These are phyloP conservation scores for Ectemnius lituratus DNA, from an alignment of 2,888 invertebrate genomes.

Conservation along the genomic window DNA sequence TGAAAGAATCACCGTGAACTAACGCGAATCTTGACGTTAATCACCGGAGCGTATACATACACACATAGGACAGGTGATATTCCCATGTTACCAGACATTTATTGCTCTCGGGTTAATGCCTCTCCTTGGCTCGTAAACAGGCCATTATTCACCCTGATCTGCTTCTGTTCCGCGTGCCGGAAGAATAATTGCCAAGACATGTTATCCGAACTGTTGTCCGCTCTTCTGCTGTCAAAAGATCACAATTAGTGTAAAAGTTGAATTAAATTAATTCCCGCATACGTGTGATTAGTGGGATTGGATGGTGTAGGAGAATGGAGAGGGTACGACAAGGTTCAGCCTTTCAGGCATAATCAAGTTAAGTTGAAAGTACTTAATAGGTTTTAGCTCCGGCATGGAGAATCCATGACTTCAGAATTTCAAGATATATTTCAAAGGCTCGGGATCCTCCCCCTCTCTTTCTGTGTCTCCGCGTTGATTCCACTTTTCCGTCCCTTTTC, in stretches of 20 bases:
- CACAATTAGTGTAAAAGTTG: too few species aligned
- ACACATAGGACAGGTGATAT: conserved; percentile 47
- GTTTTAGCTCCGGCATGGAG: conserved; percentile 32
- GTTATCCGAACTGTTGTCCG: conserved; percentile 11
- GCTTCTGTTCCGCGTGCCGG: conserved; percentile 36
- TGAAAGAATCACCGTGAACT: conserved; percentile 24
- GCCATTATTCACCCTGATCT: conserved; percentile 49
- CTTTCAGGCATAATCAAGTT: conserved; percentile 2
- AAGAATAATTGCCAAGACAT: conserved; percentile 47
- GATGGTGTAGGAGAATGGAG: not conserved
- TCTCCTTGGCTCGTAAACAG: conserved; percentile 48
- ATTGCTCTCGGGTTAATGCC: conserved; percentile 52
- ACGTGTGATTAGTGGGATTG: too few species aligned
- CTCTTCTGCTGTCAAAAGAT: not conserved
- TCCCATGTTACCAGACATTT: conserved; percentile 49
- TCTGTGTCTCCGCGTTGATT: conserved; percentile 39
- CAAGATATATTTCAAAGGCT: conserved; percentile 29
- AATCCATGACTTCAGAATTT: conserved; percentile 17
- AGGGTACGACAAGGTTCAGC: not conserved
- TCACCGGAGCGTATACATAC: conserved; percentile 44
- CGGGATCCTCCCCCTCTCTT: too few species aligned
- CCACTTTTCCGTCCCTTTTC: conserved; percentile 38
- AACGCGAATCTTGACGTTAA: conserved; percentile 50
- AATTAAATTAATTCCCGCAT: too few species aligned
- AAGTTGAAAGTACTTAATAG: conserved; percentile 34